Evolutionary conservation across 1,140 invertebrate species (phyloP).

Genomic region (Zeugodacus cucurbitae): DNA sequence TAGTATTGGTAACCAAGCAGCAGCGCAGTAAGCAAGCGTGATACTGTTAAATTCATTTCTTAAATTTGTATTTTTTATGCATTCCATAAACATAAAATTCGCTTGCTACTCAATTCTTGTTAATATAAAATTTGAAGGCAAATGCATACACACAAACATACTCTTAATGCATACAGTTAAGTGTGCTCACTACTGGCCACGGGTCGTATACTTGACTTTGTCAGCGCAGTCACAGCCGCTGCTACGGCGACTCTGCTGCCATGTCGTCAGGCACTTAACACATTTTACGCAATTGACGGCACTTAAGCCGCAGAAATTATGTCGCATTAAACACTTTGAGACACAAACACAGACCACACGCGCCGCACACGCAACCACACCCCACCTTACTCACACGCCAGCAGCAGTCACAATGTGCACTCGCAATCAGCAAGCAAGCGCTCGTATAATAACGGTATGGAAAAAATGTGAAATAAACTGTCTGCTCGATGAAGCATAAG

Average conservation of each 20-base stretch:
- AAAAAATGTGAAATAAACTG: not conserved
- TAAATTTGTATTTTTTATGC: not conserved
- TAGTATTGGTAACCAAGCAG: not conserved
- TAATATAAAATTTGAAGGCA: not conserved
- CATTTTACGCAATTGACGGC: slow-evolving; percentile 16
- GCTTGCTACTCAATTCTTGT: not conserved
- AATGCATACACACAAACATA: not conserved
- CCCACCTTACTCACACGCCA: not conserved
- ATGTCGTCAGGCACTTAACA: not conserved
- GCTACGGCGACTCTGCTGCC: not conserved
- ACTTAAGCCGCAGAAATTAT: slow-evolving; percentile 33
- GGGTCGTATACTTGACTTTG: not conserved
- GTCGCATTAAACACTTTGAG: slow-evolving; percentile 37
- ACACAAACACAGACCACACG: not conserved
- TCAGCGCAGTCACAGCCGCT: not conserved
- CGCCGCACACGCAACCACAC: not conserved
- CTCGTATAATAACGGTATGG: too few relatives aligned
- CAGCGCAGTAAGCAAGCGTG: not conserved
- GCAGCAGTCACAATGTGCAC: not conserved
- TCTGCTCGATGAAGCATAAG: slow-evolving; percentile 24
- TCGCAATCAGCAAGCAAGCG: not conserved
- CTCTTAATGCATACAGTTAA: not conserved
- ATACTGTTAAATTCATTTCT: not conserved
- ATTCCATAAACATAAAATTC: not conserved
- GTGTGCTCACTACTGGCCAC: not conserved